Evolutionary conservation across 1,140 invertebrate genomes (phyloP), one percentile per base, ranked within the genome.

Genomic region (Atta cephalotes): DNA sequence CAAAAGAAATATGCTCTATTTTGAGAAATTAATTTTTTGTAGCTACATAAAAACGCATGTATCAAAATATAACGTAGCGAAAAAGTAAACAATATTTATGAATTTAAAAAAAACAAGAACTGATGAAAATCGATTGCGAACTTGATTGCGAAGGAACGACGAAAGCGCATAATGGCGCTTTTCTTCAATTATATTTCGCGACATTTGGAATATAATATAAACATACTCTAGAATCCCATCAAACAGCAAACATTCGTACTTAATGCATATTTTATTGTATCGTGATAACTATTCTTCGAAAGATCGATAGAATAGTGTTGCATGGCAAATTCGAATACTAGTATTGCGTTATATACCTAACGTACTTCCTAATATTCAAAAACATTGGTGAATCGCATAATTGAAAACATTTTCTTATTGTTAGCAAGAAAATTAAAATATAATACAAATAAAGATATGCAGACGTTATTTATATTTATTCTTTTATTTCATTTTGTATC

Each of bases 201-300:
- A 72, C 53, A 58, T 58, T 71, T 72, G 53, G 66, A 71, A 58
- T 81, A 72, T 81, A 72, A 81, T 81, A 72, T 35, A 71, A 81
- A 81, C 51, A 81, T 81, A 81, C 35, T 81, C 35, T 72, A 81
- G 66, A 81, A 81, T 70, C 78, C 65, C 65, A 81, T 72, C 79
- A 56, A 53, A 71, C 31, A 12, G 78, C 78, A 72, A 66, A 58
- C 79, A 72, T 16, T 72, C 53, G 51, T 66, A 58, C 51, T 56
- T 81, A 81, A 81, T 72, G 79, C 79, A 71, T 21, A 56, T 49
- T 81, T 71, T 35, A 72, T 72, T 81, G 51, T 58, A 68, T 53
- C 51, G 35, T 18, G 35, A 81, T 81, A 81, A 81, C 51, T 66
- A 58, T 58, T 66, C 51, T 21, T 45, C 66, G 79, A 25, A 71